Evolutionary conservation across 92 coral and sea anemone species (phyloP), one percentile per base, ranked within the genome.

Genomic region (Muricea muricata): DNA sequence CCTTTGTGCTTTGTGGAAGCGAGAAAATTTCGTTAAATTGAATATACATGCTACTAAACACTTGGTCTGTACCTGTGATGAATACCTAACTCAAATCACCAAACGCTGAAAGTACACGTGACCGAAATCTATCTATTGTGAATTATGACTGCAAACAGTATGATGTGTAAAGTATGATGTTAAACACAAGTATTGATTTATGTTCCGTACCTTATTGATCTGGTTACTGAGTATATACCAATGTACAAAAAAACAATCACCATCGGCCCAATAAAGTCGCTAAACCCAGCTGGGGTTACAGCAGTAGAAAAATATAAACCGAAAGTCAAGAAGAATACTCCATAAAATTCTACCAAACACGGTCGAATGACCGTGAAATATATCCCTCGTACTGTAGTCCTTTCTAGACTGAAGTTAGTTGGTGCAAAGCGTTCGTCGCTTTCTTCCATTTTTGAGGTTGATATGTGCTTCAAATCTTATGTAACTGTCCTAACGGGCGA

Each of bases 271-370:
- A 12, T 17, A 45, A 45, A 45, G 50, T 17, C 50, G 50, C 12
- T 17, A 9, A 9, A 9, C 30, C 0, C 48, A 7, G 45, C 30
- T 21, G 10, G 3, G 13, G 40, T 0, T n/a, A 70, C 7, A 7
- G 79, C 45, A 13, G 65, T 4, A 50, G 65, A 15, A 12, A 28
- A 75, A 31, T 75, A 57, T 14, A 75, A 20, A 14, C 80, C 80
- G 45, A 75, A 75, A 17, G 65, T 28, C 8, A 75, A 57, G 6
- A 75, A 75, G 80, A 75, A 75, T 18, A 75, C 80, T 1, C 80
- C 80, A 25, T 7, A 75, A 26, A 75, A 47, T 31, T 75, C 80
- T 13, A n/a, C 66, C 9, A 50, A 23, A 47, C 41, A 14, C 41
- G 80, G 80, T 3, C 80, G 80, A 75, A 75, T 9, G 24, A 47